phyloP scores from a whole-genome alignment of 2,113 vertebrate genomes.

The Mystacornis crossleyi region DNA sequence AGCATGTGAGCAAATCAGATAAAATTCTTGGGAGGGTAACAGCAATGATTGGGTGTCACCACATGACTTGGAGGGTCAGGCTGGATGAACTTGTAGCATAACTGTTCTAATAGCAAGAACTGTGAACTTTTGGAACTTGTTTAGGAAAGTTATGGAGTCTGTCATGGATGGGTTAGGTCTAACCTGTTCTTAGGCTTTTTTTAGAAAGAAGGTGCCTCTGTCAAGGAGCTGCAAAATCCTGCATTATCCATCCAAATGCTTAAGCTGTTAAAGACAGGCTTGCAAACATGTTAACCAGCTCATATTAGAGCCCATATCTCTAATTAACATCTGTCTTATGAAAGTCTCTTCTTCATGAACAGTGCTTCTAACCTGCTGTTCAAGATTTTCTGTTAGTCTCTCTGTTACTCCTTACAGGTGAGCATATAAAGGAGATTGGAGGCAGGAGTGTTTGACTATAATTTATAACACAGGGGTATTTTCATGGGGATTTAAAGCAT shows the following conservation, averaged over 20 bases:
- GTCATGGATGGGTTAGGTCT: not conserved
- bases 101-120: not conserved
- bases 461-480: not conserved
- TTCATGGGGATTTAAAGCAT: not conserved
- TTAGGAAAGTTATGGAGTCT: not conserved
- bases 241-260: not conserved
- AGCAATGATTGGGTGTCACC: not conserved
- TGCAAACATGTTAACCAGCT: not conserved
- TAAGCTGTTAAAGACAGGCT: not conserved
- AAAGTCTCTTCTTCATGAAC: not conserved
- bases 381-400: not conserved
- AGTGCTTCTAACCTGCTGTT: not conserved
- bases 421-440: not conserved
- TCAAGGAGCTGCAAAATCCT: not conserved
- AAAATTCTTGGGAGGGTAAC: not conserved
- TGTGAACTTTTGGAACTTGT: not conserved
- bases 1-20: not conserved
- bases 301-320: fast-evolving
- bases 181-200: not conserved
- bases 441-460: not conserved
- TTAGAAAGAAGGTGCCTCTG: not conserved
- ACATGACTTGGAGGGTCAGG: not conserved
- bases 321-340: not conserved
- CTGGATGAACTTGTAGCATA: not conserved
- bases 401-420: not conserved